Evolutionary conservation across 2,888 invertebrate genomes (phyloP), one percentile per base, ranked within the genome.

Genomic region (Cosmopolites sordidus): DNA sequence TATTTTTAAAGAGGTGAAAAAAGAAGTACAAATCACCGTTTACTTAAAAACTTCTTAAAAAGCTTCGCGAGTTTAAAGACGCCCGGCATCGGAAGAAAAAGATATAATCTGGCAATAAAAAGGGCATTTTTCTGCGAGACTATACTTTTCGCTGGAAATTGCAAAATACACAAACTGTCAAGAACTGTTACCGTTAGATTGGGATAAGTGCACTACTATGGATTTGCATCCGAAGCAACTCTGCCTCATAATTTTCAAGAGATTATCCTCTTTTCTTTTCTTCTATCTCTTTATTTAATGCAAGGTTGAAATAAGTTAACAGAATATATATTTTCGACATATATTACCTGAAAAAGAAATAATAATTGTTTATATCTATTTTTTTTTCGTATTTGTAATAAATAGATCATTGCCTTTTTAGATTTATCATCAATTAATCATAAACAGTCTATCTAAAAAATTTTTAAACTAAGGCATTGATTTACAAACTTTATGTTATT

Each of bases 71-170:
- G 29, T 46, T 49, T 48, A 43, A 49, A 43, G 43, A 43, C 18
- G 39, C 55, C 48, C 43, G 43, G 39, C 45, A 54, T 37, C 48
- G 33, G 44, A 55, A 45, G 43, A 48, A 47, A 51, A 48, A 56
- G 56, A 56, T 56, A 48, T 52, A 56, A 56, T 56, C 56, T 56
- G 43, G 55, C 51, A 52, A 56, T 56, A 52, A 56, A 55, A 56
- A 48, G 48, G 45, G 48, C 45, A 44, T 45, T 56, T 56, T 56
- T 56, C 52, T 46, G 40, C 50, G 48, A 43, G 33, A 48, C 51
- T 47, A 51, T 51, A 51, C 44, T 48, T 55, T 51, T 44, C 16
- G 41, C 42, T 29, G 52, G 51, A 56, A 56, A 56, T 56, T 56
- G 56, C 56, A 48, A 56, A 56, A 51, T 52, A 51, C 52, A 56